Percentiles rank a stretch among this genome's conserved stretches.
These are phyloP conservation scores for Megalopta genalis DNA, from an alignment of 1,140 invertebrate genomes.

Conservation along the genomic window DNA sequence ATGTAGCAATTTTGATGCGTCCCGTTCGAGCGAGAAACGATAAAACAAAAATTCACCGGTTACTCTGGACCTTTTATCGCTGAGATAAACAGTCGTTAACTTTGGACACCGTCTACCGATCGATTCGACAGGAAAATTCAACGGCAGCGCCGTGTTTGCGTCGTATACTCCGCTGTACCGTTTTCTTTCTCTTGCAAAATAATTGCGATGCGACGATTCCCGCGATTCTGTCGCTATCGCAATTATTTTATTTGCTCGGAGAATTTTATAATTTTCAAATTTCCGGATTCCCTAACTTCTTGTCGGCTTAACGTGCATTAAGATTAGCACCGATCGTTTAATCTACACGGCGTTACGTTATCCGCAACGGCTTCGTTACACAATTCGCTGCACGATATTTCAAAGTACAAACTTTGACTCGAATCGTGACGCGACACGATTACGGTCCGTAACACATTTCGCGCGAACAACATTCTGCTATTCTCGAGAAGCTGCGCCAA, in stretches of 20 bases:
- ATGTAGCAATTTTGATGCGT: neutral
- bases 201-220: too few relatives aligned
- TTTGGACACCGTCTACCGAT: conserved; percentile 9
- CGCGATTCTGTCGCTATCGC: too few relatives aligned
- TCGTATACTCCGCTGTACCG: too few relatives aligned
- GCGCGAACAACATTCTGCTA: neutral
- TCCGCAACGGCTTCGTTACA: neutral
- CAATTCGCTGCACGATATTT: neutral
- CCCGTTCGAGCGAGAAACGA: neutral
- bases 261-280: neutral
- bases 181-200: too few relatives aligned
- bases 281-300: neutral
- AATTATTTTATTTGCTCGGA: too few relatives aligned
- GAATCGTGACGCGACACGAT: too few relatives aligned
- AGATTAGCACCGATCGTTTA: neutral
- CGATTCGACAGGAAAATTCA: neutral
- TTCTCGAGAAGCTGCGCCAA: too few relatives aligned
- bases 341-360: neutral
- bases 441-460: neutral
- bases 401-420: neutral
- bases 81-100: neutral
- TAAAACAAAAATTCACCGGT: neutral
- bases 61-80: neutral
- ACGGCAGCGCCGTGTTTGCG: too few relatives aligned
- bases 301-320: neutral